Conservation (phyloP, 2,888 invertebrate genomes). For the Cephus spinipes region DNA sequence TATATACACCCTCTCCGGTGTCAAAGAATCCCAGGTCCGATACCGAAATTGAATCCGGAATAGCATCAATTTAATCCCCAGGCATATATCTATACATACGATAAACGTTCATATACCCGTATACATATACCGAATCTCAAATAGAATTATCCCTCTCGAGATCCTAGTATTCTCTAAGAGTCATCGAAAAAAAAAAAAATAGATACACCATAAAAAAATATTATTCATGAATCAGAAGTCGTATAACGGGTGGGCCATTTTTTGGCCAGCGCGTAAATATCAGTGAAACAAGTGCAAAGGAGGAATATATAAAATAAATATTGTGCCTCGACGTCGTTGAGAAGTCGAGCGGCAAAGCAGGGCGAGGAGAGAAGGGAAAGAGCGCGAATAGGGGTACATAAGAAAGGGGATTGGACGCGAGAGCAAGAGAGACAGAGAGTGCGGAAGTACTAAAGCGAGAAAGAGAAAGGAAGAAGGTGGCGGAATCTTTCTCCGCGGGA, state of each 20-base stretch:
- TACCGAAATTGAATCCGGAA: no score
- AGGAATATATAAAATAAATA: constrained; percentile 2
- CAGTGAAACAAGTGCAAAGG: not conserved
- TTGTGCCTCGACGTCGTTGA: not conserved
- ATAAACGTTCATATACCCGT: no score
- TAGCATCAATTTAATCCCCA: no score
- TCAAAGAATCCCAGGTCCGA: no score
- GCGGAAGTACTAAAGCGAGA: not conserved
- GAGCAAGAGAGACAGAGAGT: not conserved
- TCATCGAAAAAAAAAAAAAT: not conserved
- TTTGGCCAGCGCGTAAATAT: not conserved
- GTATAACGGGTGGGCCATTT: not conserved
- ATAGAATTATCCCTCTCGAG: no score
- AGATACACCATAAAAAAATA: not conserved
- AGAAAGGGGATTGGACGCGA: no score
- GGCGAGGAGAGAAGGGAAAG: not conserved
- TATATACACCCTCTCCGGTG: no score
- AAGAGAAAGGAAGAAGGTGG: constrained; percentile 1
- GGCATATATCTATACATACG: not conserved
- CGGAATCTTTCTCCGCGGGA: constrained; percentile 22
- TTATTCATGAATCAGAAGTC: not conserved
- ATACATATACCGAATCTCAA: not conserved
- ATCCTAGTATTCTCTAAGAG: no score
- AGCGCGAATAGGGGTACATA: not conserved
- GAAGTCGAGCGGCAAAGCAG: no score